phyloP scores from a whole-genome alignment of 2,797 vertebrate genomes.

The Megaceryle alcyon region DNA sequence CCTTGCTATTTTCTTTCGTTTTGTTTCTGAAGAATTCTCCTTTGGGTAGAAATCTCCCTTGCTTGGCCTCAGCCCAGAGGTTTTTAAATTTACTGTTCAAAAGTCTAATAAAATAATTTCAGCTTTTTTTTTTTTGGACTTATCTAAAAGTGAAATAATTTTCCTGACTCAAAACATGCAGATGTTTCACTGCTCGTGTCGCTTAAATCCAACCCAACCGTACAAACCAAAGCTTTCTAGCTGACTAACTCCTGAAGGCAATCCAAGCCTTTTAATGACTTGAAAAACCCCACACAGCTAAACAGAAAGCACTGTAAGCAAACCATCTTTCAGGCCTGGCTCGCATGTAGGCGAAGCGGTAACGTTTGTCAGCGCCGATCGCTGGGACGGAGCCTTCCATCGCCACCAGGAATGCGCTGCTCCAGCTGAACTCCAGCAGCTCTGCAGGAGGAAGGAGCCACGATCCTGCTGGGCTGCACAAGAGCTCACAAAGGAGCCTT shows the following conservation, averaged over 20 bases:
- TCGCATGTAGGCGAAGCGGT: not conserved
- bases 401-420: not conserved
- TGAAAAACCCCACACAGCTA: constrained; percentile 9
- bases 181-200: not conserved
- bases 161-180: constrained; percentile 21
- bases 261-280: constrained; percentile 14
- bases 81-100: constrained; percentile 28
- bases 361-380: not conserved
- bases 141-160: constrained; percentile 28
- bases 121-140: not conserved
- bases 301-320: constrained; percentile 19
- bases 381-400: not conserved
- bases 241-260: constrained; percentile 42
- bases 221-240: constrained; percentile 14
- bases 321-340: not conserved
- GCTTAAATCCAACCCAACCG: not conserved
- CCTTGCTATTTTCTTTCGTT: constrained; percentile 19
- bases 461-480: not conserved
- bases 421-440: not conserved
- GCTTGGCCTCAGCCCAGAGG: constrained; percentile 29
- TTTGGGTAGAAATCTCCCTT: constrained; percentile 25
- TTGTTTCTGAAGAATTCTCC: constrained; percentile 48
- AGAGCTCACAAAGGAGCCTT: constrained; percentile 46
- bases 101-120: constrained; percentile 44
- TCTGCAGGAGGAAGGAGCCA: not conserved